Conservation (phyloP, 2,888 invertebrate species). For the Nycteola revayana region DNA sequence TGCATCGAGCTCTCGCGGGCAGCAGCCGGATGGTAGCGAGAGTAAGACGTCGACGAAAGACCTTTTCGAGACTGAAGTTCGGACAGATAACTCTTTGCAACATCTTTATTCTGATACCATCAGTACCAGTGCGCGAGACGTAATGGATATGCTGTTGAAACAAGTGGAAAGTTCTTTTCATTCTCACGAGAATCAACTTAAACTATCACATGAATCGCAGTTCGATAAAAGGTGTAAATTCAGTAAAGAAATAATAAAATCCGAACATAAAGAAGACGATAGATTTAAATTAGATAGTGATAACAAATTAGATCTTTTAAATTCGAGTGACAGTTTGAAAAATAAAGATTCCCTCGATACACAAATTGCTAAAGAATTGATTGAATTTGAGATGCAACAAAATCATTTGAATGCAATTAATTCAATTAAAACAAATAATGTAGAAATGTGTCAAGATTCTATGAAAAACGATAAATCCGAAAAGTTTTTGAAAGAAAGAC, state of each 20-base stretch:
- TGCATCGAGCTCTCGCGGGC: conserved; percentile 10
- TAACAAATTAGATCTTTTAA: conserved; percentile 24
- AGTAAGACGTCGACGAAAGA: conserved; percentile 14
- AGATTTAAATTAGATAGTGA: conserved; percentile 43
- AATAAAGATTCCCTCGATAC: conserved; percentile 42
- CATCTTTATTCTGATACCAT: conserved; percentile 23
- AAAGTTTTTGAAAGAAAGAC: conserved; percentile 52
- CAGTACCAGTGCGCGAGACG: conserved; percentile 43
- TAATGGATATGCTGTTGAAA: conserved; percentile 45
- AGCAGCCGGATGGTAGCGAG: conserved; percentile 6
- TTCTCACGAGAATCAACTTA: conserved; percentile 32
- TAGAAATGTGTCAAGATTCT: conserved; percentile 41
- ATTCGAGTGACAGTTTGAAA: conserved; percentile 20
- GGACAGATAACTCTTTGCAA: conserved; percentile 5
- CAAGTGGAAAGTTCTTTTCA: conserved; percentile 42
- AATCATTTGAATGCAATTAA: conserved; percentile 49
- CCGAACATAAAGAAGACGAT: conserved; percentile 46
- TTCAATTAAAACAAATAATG: conserved; percentile 39
- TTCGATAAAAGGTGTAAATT: conserved; percentile 40
- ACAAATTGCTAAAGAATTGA: conserved; percentile 50
- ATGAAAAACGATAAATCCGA: conserved; percentile 38
- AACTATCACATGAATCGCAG: conserved; percentile 30
- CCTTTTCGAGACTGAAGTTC: conserved; percentile 7
- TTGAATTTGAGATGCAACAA: conserved; percentile 46
- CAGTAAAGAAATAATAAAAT: conserved; percentile 44